Base-by-base conservation (phyloP, 2,888 invertebrate species). In the Hypercompe scribonia region DNA sequence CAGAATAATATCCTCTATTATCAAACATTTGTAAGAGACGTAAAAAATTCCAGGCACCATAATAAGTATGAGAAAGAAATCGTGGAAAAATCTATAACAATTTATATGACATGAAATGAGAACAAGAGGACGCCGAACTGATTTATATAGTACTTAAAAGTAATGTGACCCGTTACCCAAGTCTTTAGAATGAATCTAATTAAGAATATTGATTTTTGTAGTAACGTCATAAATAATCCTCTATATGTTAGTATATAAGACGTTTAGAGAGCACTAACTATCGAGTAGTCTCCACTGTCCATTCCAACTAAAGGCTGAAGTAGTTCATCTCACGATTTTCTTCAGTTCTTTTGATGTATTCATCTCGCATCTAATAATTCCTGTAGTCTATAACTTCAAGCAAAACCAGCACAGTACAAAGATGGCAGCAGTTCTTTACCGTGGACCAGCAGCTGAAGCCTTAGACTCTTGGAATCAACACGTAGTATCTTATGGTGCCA, bases 241-340 rank as follows among this genome's bases (percentile, higher is more conserved):
- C 82, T 79, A 81, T 78, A 84, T 80, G 78, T 88, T 87, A 83
- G 89, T 95, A 95, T 95, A 95, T 91, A 94, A 94, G 92, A 87
- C 87, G 84, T 75, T 72, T 77, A 74, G 64, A 72, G 73, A 75
- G 75, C 71, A 74, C 71, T 72, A 83, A 82, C 86, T 83, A 82
- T 78, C 90, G 95, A 95, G 95, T 94, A 94, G 93, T 91, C 93
- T 94, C 94, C 93, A 90, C 91, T 89, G 88, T 91, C 90, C 90
- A 94, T 93, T 91, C 58, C 54, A 54, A 89, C 87, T 90, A 88
- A 93, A 95, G 92, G 91, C 96, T 96, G 96, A 92, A 96, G 96
- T 96, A 96, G 96, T 95, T 96, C 96, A 95, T 92, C 84, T 83
- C 88, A 86, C 95, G 96, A 95, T 96, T n/a, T n/a, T n/a, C n/a